Evolutionary conservation across 2,113 vertebrate genomes (phyloP), one percentile per base, ranked within the genome.

Genomic region (Petrocephalus zakoni): DNA sequence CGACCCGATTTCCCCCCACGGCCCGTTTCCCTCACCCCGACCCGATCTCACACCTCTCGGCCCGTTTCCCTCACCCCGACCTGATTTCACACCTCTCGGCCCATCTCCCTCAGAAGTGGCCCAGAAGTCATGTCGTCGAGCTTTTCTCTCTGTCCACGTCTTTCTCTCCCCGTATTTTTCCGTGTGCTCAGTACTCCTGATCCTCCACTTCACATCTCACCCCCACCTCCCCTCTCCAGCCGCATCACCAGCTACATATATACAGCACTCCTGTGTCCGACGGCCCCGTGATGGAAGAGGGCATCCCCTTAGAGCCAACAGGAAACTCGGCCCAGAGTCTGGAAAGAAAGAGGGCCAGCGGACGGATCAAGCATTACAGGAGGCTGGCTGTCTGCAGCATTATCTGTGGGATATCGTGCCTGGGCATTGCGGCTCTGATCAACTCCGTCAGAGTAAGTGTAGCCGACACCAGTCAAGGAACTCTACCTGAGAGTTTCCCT

Each of bases 361-460:
- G 6, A 25, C 0, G 3, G 0, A 90, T 93, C 87, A 21, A 34
- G 29, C 19, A 94, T 88, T 81, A 95, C 89, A 95, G 96, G 87
- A 93, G 15, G 53, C 92, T 96, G 88, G 95, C 97, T 55, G 92
- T 96, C 90, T 87, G 91, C 90, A 97, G 97, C 94, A 94, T 97
- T 92, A 88, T 97, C 88, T 98, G 97, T 37, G 96, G 97, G 21
- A 61, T 95, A 89, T 95, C 96, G 91, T 97, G 97, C 91, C 88
- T 96, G 22, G 97, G 97, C 47, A 75, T 96, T 88, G 34, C 91
- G 85, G 96, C 97, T 13, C 92, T 98, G 89, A 94, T 95, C 4
- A 92, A 95, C 88, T 96, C 95, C 15, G 93, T 96, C 42, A 93
- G 94, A 95, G 96, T 96, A 92, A 46, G 29, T 47, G 5, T 51